phyloP scores from a whole-genome alignment of 2,797 vertebrate species.

The Neoniphon sammara region DNA sequence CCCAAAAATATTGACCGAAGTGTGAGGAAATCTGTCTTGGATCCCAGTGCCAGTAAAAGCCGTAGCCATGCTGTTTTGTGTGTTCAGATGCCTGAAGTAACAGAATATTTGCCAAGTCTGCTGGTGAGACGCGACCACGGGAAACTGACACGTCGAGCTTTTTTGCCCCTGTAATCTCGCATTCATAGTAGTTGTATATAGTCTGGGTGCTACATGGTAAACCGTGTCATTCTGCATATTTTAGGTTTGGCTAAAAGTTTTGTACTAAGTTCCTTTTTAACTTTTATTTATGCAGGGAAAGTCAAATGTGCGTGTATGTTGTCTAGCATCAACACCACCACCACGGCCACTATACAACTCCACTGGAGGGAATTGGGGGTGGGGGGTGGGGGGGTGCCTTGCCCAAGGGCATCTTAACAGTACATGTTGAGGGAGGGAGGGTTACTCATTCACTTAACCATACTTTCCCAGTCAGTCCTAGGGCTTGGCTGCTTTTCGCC shows the following conservation, averaged over 20 bases:
- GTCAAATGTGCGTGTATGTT: no score
- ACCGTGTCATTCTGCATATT: background rate
- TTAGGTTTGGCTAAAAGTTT: background rate
- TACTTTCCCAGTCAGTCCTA: no score
- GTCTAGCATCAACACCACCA: no score
- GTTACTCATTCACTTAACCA: no score
- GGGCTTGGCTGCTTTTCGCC: no score
- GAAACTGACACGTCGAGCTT: conserved; percentile 82
- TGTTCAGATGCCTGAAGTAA: background rate
- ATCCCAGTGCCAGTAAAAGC: background rate
- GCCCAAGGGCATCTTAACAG: no score
- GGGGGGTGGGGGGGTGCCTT: no score
- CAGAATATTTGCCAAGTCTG: background rate
- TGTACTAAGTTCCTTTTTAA: background rate
- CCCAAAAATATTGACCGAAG: background rate
- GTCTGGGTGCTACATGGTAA: background rate
- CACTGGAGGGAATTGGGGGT: no score
- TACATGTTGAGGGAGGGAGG: no score
- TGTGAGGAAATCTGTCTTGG: background rate
- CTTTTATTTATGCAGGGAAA: no score
- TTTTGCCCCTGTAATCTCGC: conserved; percentile 44
- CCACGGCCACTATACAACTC: no score
- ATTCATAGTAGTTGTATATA: conserved; percentile 5
- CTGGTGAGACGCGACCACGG: conserved; percentile 43
- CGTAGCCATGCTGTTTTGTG: background rate